Base-by-base conservation (phyloP, 2,888 invertebrate species). In the Epistrophella euchroma region DNA sequence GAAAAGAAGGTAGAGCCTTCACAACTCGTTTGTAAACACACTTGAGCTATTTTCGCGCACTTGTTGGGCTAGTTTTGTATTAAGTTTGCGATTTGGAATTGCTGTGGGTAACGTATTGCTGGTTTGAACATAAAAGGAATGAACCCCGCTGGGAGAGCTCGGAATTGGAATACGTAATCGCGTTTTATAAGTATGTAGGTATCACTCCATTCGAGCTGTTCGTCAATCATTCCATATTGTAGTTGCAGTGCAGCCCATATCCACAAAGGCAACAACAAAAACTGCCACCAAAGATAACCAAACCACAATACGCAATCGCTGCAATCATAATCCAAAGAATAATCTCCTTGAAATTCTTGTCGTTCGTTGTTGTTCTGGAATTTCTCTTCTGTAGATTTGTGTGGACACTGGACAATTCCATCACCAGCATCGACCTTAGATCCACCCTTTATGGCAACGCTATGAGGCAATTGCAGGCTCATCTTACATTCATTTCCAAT, bases 401-500 rank as follows among this genome's bases (percentile, higher is more conserved):
- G 50, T 28, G 64, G 66, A 68, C 68, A 52, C 25, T 68, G 22
- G 71, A 71, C 71, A 75, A 75, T 75, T 74, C 58, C 80, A 64
- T 70, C 75, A 52, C 19, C 75, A 60, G 37, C 4, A 28, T 28
- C 60, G 40, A 73, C 66, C 17, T 45, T 58, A 73, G 28, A 64
- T 45, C 40, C 28, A 66, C 75, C 75, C 64, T 84, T 84, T 84
- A 84, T 75, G 84, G 84, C 56, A 71, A 75, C 17, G 47, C 55
- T 73, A 56, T 71, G 32, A 71, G 43, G 84, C 79, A 62, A 75
- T 75, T 75, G 56, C 84, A 66, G 64, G 25, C 52, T 52, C 58
- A 75, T 75, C 75, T 75, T 66, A 84, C 84, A 80, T 84, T 75
- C 79, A 80, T 75, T 84, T 84, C 84, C 84, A 84, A 84, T 84